Percentiles rank a stretch among this genome's conserved stretches.
Evolutionary conservation across 2,888 invertebrate genomes (phyloP).

Genomic region (Yponomeuta plumbellus): DNA sequence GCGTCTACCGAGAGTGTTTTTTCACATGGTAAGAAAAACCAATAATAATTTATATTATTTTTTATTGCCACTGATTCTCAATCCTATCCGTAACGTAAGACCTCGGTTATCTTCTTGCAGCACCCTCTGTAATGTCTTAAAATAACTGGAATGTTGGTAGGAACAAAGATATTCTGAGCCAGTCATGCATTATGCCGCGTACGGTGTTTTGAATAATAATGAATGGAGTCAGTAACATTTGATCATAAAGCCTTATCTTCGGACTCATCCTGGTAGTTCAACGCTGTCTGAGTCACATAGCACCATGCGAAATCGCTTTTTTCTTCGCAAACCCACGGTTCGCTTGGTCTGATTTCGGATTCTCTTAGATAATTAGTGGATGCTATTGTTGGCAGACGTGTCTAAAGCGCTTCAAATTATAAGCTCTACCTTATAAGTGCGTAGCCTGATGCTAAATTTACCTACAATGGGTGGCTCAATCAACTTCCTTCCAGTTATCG

Average conservation of each 20-base stretch:
- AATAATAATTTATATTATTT: too few species aligned
- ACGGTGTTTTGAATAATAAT: conserved; percentile 5
- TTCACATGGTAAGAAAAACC: too few species aligned
- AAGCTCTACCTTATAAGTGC: neutral
- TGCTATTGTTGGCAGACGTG: conserved; percentile 48
- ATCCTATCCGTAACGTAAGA: neutral
- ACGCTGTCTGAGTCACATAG: conserved; percentile 31
- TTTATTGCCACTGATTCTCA: neutral
- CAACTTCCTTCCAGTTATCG: neutral
- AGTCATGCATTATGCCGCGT: neutral
- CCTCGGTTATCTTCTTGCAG: neutral
- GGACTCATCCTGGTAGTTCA: conserved; percentile 42
- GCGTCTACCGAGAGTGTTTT: conserved; percentile 28
- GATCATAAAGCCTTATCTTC: conserved; percentile 31
- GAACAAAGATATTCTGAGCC: conserved; percentile 33
- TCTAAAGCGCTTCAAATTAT: conserved; percentile 27
- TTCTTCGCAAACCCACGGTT: conserved; percentile 40
- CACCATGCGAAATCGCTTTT: conserved; percentile 18
- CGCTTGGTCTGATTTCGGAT: conserved; percentile 41
- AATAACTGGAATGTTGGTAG: neutral
- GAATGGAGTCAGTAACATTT: conserved; percentile 3
- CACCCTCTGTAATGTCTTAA: neutral
- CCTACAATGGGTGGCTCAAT: neutral
- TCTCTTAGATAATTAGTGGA: conserved; percentile 64
- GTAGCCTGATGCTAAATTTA: neutral